These are phyloP conservation scores for Dasyornis broadbenti DNA, from an alignment of 2,113 vertebrate genomes.

Conservation along the genomic window DNA sequence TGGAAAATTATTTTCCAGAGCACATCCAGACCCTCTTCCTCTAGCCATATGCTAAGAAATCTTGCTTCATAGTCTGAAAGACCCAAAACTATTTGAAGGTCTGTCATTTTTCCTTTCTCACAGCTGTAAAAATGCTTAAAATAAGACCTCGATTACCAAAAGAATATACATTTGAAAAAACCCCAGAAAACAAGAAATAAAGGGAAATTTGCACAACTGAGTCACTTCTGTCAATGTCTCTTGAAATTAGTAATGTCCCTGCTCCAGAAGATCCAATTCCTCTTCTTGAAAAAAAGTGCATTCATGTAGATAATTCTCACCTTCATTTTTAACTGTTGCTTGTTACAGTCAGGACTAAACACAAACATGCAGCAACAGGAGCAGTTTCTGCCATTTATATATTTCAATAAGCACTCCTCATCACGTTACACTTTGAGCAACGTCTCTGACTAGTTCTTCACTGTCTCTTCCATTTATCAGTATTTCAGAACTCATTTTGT, in stretches of 20 bases:
- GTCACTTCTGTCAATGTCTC: not conserved
- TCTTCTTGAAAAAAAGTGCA: not conserved
- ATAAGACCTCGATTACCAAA: not conserved
- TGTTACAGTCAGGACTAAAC: not conserved
- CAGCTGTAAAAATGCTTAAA: constrained; percentile 27
- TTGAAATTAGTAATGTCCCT: not conserved
- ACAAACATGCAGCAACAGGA: not conserved
- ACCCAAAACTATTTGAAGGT: not conserved
- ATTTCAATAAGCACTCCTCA: not conserved
- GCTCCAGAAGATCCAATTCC: not conserved
- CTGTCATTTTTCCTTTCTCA: constrained; percentile 22
- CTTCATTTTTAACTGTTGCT: not conserved
- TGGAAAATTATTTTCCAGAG: constrained; percentile 47
- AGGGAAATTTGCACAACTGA: not conserved
- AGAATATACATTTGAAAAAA: not conserved
- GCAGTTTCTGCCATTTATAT: not conserved
- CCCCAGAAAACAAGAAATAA: not conserved
- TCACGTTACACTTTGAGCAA: not conserved
- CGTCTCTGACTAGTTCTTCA: not conserved
- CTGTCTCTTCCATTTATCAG: not conserved
- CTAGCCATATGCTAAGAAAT: constrained; percentile 37
- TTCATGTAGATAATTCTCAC: not conserved
- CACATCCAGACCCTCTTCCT: constrained; percentile 26
- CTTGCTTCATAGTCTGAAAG: not conserved
- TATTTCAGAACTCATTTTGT: not conserved